phyloP scores from a whole-genome alignment of 2,113 vertebrate species.

The Gracilinanus agilis region DNA sequence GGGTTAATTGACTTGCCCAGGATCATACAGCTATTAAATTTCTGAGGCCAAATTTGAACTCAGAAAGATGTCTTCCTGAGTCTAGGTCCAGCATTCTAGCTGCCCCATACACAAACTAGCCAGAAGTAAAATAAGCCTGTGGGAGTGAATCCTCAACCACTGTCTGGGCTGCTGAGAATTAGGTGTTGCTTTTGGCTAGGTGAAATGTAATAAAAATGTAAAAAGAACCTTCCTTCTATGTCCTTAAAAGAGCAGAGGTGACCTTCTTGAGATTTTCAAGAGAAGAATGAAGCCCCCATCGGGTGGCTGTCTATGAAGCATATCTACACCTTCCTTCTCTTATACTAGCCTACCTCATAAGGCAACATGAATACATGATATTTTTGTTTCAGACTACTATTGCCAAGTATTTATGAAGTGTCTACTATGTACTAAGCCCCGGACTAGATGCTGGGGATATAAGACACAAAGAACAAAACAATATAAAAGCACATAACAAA shows the following conservation, averaged over 20 bases:
- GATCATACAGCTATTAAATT: background rate
- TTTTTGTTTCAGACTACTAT: background rate
- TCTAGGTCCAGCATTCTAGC: background rate
- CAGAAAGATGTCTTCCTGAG: background rate
- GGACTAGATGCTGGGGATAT: background rate
- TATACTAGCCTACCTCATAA: background rate
- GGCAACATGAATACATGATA: background rate
- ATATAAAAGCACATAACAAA: background rate
- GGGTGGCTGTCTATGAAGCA: background rate
- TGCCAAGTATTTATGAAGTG: background rate
- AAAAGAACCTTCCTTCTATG: background rate
- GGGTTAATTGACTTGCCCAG: background rate
- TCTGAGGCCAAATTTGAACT: background rate
- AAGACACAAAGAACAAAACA: background rate
- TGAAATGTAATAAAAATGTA: background rate
- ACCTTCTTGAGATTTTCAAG: background rate
- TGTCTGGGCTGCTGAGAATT: background rate
- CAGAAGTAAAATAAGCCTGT: background rate
- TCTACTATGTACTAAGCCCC: no score
- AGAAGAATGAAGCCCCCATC: background rate
- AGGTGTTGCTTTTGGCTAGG: background rate
- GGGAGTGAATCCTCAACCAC: background rate
- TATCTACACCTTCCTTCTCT: background rate
- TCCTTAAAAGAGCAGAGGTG: background rate
- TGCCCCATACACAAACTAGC: no score